Evolutionary conservation across 2,113 vertebrate species (phyloP).

Genomic region (Ophthalmolycus amberensis): DNA sequence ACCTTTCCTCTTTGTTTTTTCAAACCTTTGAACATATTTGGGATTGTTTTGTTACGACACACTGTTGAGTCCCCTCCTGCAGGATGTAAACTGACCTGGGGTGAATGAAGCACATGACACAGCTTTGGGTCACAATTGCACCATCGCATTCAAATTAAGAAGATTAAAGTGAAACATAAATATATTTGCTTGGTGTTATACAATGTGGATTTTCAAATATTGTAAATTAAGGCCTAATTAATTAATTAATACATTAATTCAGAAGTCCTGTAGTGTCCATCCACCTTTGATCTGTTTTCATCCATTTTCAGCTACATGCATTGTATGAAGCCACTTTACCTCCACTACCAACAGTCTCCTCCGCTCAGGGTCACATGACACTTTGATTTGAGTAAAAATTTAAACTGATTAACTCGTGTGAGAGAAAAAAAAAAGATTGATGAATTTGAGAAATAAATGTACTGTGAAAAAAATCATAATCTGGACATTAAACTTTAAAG

Average conservation of each 20-base stretch:
- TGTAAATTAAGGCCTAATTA: not conserved
- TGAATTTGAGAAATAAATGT: constrained; percentile 73
- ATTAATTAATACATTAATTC: not conserved
- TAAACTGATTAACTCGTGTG: constrained; percentile 43
- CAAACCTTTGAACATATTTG: not conserved
- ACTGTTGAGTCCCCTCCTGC: constrained; percentile 34
- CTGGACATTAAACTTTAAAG: constrained; percentile 85
- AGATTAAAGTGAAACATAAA: not conserved
- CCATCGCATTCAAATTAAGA: not conserved
- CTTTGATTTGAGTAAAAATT: constrained; percentile 56
- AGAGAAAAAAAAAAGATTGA: constrained; percentile 41
- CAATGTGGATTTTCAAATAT: not conserved
- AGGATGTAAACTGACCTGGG: constrained; percentile 29
- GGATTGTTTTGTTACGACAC: constrained; percentile 10
- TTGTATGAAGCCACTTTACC: constrained; percentile 28
- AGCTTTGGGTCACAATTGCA: not conserved
- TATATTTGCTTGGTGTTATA: not conserved
- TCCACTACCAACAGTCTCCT: constrained; percentile 52
- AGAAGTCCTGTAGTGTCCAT: constrained; percentile 18
- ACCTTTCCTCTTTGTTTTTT: not conserved
- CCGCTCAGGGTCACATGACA: constrained; percentile 47
- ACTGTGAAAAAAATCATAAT: constrained; percentile 81
- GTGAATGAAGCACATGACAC: constrained; percentile 7
- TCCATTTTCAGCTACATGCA: constrained; percentile 34
- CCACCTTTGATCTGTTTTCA: constrained; percentile 34